Conservation (phyloP, 2,113 vertebrate species). For the Neoarius graeffei region DNA sequence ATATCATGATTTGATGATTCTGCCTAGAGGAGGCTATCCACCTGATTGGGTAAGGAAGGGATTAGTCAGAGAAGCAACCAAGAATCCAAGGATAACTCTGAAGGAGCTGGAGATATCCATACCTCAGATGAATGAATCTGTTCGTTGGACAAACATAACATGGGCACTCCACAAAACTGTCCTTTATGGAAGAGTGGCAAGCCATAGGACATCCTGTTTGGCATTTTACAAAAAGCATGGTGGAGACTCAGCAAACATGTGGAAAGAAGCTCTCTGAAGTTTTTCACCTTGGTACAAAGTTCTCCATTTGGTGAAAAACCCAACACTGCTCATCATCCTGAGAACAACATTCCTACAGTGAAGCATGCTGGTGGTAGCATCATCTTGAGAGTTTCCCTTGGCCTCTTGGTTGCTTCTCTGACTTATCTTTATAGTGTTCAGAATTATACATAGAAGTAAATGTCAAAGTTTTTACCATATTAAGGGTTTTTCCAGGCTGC, state of each 20-base stretch:
- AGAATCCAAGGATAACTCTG: not conserved
- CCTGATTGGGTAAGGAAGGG: not conserved
- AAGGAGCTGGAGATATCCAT: not conserved
- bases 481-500: not conserved
- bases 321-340: not conserved
- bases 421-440: not conserved
- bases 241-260: not conserved
- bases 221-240: not conserved
- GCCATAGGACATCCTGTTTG: not conserved
- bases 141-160: not conserved
- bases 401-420: not conserved
- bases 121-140: not conserved
- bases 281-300: not conserved
- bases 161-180: not conserved
- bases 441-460: not conserved
- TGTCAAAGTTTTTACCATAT: not conserved
- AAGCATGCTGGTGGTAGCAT: constrained; percentile 3
- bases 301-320: not conserved
- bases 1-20: not conserved
- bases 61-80: not conserved
- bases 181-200: not conserved
- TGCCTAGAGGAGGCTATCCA: not conserved
- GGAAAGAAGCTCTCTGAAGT: not conserved
- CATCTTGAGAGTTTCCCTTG: not conserved
- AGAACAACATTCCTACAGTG: not conserved